These are phyloP conservation scores for Polydesmus complanatus DNA, from an alignment of 2,888 invertebrate genomes.

Conservation along the genomic window DNA sequence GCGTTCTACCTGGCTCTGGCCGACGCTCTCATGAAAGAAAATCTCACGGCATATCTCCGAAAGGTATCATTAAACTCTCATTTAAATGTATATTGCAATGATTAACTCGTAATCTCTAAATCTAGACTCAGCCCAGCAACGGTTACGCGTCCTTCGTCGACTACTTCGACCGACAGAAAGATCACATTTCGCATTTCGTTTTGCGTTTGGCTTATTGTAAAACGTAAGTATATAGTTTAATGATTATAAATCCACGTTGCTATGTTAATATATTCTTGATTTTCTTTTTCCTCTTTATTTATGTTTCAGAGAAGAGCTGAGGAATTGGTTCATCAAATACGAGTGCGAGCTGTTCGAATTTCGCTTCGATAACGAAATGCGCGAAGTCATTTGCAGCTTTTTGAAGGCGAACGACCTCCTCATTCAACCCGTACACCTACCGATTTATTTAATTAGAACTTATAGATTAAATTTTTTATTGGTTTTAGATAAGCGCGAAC, in stretches of 20 bases:
- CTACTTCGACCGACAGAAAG: constrained; percentile 35
- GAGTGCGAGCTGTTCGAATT: constrained; percentile 79
- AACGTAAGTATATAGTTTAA: constrained; percentile 26
- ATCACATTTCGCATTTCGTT: constrained; percentile 87
- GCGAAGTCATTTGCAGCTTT: constrained; percentile 50
- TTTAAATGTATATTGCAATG: no score
- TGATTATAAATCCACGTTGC: neutral
- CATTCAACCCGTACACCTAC: constrained; percentile 2
- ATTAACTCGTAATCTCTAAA: constrained; percentile 24
- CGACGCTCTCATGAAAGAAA: constrained; percentile 33
- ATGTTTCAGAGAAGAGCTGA: constrained; percentile 53
- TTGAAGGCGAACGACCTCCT: constrained; percentile 34
- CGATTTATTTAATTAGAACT: neutral
- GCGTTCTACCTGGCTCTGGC: constrained; percentile 8
- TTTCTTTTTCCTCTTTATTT: constrained; percentile 12
- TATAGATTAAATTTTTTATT: neutral
- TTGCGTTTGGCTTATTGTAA: constrained; percentile 80
- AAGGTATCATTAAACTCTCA: constrained; percentile 20
- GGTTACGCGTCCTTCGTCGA: constrained; percentile 17
- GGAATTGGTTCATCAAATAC: constrained; percentile 72
- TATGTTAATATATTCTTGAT: neutral
- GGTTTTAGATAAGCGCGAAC: constrained; percentile 4
- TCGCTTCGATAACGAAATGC: constrained; percentile 40
- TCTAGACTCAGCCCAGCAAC: constrained; percentile 1
- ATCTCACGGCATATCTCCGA: constrained; percentile 19